Percentiles rank a stretch among this genome's conserved stretches.
These are phyloP conservation scores for Marisa cornuarietis DNA, from an alignment of 1,140 invertebrate species.

Conservation along the genomic window DNA sequence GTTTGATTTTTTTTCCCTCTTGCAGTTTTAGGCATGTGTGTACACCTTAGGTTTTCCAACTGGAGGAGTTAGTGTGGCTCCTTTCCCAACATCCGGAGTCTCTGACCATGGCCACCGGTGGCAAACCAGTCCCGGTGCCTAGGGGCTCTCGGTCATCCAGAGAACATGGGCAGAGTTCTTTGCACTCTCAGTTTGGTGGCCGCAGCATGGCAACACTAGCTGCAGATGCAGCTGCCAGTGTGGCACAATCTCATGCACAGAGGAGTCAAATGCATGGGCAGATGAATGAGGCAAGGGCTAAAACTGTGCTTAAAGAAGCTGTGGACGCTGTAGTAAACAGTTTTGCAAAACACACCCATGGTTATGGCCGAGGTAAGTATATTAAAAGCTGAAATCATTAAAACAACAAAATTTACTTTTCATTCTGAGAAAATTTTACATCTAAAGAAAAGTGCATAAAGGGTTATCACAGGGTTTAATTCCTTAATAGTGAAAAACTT, in stretches of 20 bases:
- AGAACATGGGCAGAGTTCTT: conserved; percentile 6
- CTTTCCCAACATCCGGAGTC: conserved; percentile 1
- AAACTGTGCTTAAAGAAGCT: conserved; percentile 79
- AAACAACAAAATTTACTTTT: neutral
- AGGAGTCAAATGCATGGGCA: conserved; percentile 19
- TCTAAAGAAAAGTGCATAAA: neutral
- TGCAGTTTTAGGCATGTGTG: conserved; percentile 6
- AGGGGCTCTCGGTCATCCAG: conserved; percentile 10
- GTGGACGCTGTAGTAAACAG: conserved; percentile 82
- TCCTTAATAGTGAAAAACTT: too few relatives aligned
- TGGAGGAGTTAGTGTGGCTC: conserved; percentile 16
- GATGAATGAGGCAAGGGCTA: conserved; percentile 64
- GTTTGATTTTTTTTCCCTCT: neutral
- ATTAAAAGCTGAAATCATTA: neutral
- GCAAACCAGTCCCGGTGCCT: conserved; percentile 16
- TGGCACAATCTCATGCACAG: conserved; percentile 27
- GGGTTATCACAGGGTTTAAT: neutral
- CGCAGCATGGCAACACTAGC: conserved; percentile 34
- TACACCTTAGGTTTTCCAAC: neutral
- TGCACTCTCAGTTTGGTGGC: conserved; percentile 15
- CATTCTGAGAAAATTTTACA: neutral
- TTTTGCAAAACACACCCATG: conserved; percentile 81
- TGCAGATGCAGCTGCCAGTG: conserved; percentile 35
- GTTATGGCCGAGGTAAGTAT: conserved; percentile 77
- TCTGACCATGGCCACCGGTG: conserved; percentile 15